Base-by-base conservation (phyloP, 1,140 invertebrate species). In the Samia ricini region DNA sequence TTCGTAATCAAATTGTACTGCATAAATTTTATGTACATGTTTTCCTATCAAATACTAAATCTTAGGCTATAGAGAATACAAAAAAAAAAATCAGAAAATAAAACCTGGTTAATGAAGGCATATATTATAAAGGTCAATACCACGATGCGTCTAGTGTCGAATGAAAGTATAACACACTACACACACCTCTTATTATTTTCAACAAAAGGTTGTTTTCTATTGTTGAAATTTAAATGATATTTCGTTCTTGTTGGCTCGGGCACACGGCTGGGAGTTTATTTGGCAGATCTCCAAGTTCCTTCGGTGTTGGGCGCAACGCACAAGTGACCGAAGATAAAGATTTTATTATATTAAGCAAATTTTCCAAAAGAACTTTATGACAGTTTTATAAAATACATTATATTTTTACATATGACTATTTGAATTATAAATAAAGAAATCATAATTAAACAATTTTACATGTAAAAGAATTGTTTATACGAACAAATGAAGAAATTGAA, bases 221-320 rank as follows among this genome's bases (percentile, higher is more conserved):
- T 42, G 33, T 42, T 42, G 33, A 42, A 42, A 15, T 42, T 42
- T 42, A 42, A 42, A 42, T 42, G n/a, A 42, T 42, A 42, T 42
- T 42, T 42, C 7, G 12, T 42, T 15, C n/a, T 15, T 15, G 33
- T 42, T 42, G 33, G 33, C 33, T 42, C 33, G 33, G 7, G 33
- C n/a, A 15, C 33, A 1, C 33, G 33, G 33, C 33, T 42, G 33
- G 33, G 33, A 42, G 33, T 42, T 42, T 42, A 42, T 42, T 42
- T 42, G 33, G 33, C 33, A 15, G 33, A 42, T 12, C 33, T 42
- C 33, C 33, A 42, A 42, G 10, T 42, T 42, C 33, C 33, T 42
- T 42, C 33, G 33, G 10, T 15, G 33, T 42, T 42, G 33, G 12
- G 33, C 33, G n/a, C 33, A 42, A 42, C 33, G 8, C 33, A 42